These are phyloP conservation scores for Stichopus horrens DNA, from an alignment of 53 echinoderm and acorn worm species.

Conservation along the genomic window DNA sequence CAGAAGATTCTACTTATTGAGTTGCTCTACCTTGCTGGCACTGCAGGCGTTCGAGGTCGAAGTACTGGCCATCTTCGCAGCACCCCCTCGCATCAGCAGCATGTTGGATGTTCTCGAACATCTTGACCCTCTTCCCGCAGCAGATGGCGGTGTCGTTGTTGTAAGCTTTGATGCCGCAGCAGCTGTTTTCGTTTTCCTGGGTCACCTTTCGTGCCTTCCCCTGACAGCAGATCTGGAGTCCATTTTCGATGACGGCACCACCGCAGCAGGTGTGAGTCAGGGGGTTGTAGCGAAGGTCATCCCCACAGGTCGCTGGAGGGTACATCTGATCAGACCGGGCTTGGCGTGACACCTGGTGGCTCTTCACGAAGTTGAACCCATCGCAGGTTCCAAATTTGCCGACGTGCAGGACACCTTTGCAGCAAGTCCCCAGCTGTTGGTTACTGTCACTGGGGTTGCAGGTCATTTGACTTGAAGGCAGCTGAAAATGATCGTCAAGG, in stretches of 20 bases:
- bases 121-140: slow-evolving; percentile 19
- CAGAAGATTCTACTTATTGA: no score
- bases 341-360: neutral
- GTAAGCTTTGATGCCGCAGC: slow-evolving; percentile 41
- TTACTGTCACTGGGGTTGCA: neutral
- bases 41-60: slow-evolving; percentile 5
- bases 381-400: slow-evolving; percentile 8
- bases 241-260: slow-evolving; percentile 1
- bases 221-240: neutral
- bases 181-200: slow-evolving; percentile 19
- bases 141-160: slow-evolving; percentile 55
- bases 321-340: neutral
- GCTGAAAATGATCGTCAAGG: neutral
- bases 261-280: slow-evolving; percentile 13
- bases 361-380: neutral
- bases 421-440: neutral
- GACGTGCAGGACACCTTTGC: slow-evolving; percentile 3
- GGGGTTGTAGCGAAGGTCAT: neutral
- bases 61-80: neutral
- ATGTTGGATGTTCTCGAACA: neutral
- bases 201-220: slow-evolving; percentile 9
- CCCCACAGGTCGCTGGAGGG: neutral
- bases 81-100: neutral
- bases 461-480: neutral
- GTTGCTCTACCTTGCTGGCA: neutral